Conservation (phyloP, 2,888 invertebrate species). For the Drosophila kanekoi region DNA sequence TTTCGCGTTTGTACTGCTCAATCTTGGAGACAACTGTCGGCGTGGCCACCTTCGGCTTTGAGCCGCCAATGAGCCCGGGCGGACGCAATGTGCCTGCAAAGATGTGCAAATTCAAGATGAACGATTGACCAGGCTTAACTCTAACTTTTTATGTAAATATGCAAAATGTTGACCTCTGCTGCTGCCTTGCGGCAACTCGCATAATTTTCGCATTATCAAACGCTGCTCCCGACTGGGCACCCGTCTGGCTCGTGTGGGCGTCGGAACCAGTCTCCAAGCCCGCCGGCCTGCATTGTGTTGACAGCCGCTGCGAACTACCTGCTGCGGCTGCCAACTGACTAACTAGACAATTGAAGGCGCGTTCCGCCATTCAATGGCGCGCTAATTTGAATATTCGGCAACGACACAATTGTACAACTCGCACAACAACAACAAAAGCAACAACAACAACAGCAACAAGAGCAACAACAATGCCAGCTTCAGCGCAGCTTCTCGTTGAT, state of each 20-base stretch:
- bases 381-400: constrained; percentile 79
- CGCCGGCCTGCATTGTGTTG: constrained; percentile 47
- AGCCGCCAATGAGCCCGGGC: constrained; percentile 96
- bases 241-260: constrained; percentile 63
- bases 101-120: constrained; percentile 3
- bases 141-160: constrained; percentile 12
- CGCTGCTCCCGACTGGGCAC: constrained; percentile 23
- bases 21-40: constrained; percentile 98
- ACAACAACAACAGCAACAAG: background rate
- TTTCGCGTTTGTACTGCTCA: constrained; percentile 98
- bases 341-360: constrained; percentile 74
- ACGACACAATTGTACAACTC: constrained; percentile 34
- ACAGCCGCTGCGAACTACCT: constrained; percentile 20
- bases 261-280: constrained; percentile 65
- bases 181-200: constrained; percentile 40
- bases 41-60: constrained; percentile 98
- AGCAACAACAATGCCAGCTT: constrained; percentile 29
- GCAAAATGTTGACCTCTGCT: constrained; percentile 24
- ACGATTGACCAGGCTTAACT: constrained; percentile 2
- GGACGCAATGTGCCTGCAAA: constrained; percentile 94
- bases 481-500: constrained; percentile 56
- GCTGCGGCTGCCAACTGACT: constrained; percentile 38
- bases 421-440: constrained; percentile 27
- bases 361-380: constrained; percentile 58
- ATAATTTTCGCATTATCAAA: constrained; percentile 74